phyloP scores from a whole-genome alignment of 30 jellyfish, hydroid and myxozoan species.

The Pelagia noctiluca region DNA sequence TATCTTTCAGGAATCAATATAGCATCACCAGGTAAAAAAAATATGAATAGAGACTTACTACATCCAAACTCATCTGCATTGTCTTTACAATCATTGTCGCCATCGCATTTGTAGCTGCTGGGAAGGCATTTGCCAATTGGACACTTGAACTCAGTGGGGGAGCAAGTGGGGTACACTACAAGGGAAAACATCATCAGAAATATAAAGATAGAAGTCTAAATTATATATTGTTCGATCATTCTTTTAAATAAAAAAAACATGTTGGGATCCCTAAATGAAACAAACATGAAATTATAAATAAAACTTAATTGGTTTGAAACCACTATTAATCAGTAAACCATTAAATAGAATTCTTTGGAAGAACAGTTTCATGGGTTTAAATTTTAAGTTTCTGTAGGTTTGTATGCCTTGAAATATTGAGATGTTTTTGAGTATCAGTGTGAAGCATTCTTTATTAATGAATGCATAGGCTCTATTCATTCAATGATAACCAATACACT shows the following conservation, averaged over 20 bases:
- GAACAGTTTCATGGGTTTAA: not conserved
- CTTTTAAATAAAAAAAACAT: not conserved
- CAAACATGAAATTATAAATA: not conserved
- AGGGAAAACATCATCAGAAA: not conserved
- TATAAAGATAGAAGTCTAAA: not conserved
- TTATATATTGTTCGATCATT: not conserved
- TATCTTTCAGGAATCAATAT: too few species aligned
- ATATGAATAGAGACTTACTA: constrained; percentile 36
- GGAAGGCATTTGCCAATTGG: constrained; percentile 68
- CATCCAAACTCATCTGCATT: constrained; percentile 67
- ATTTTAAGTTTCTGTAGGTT: not conserved
- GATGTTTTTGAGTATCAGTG: too few species aligned
- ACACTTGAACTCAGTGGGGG: constrained; percentile 57
- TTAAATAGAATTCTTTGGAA: too few species aligned
- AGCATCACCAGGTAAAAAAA: too few species aligned
- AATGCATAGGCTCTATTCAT: not conserved
- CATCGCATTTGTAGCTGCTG: constrained; percentile 79
- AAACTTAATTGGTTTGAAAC: not conserved
- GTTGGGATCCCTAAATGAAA: too few species aligned
- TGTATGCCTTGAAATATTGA: too few species aligned
- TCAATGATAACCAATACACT: not conserved
- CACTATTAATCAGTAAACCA: not conserved
- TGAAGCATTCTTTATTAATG: not conserved
- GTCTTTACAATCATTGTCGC: constrained; percentile 86
- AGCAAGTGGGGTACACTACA: constrained; percentile 60